These are phyloP conservation scores for Listronotus oregonensis DNA, from an alignment of 1,140 invertebrate genomes.

Conservation along the genomic window DNA sequence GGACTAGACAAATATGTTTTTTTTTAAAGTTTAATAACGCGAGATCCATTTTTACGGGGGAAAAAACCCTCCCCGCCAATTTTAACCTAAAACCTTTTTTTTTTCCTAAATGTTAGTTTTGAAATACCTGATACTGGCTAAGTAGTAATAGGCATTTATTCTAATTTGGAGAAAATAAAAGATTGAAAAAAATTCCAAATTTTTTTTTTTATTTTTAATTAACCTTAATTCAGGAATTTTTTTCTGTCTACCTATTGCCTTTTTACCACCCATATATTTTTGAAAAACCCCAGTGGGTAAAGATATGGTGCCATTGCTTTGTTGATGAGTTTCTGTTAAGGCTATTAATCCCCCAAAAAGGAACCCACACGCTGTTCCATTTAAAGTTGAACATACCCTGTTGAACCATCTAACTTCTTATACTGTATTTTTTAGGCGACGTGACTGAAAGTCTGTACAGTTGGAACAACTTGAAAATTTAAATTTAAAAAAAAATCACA, in stretches of 20 bases:
- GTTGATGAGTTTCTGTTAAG: conserved; percentile 84
- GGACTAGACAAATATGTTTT: too few relatives aligned
- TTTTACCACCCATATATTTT: conserved; percentile 63
- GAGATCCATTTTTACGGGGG: too few relatives aligned
- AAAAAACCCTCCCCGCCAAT: too few relatives aligned
- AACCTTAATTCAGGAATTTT: conserved; percentile 57
- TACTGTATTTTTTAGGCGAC: conserved; percentile 85
- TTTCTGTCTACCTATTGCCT: conserved; percentile 58
- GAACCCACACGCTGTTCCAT: conserved; percentile 95
- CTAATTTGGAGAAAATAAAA: too few relatives aligned
- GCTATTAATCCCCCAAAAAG: conserved; percentile 88
- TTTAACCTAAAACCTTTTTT: too few relatives aligned
- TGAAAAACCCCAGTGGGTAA: conserved; percentile 59
- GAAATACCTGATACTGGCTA: too few relatives aligned
- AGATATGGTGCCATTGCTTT: conserved; percentile 56
- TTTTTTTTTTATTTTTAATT: conserved; percentile 53
- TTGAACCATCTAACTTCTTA: conserved; percentile 55
- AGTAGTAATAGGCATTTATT: too few relatives aligned
- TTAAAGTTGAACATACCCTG: conserved; percentile 81
- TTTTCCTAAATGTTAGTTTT: too few relatives aligned
- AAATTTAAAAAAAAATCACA: too few relatives aligned
- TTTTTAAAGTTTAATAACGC: too few relatives aligned
- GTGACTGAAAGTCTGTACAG: conserved; percentile 93
- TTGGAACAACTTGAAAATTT: conserved; percentile 98
- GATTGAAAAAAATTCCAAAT: neutral